Evolutionary conservation across 2,797 vertebrate genomes (phyloP).

Genomic region (Diglossa cyanea): DNA sequence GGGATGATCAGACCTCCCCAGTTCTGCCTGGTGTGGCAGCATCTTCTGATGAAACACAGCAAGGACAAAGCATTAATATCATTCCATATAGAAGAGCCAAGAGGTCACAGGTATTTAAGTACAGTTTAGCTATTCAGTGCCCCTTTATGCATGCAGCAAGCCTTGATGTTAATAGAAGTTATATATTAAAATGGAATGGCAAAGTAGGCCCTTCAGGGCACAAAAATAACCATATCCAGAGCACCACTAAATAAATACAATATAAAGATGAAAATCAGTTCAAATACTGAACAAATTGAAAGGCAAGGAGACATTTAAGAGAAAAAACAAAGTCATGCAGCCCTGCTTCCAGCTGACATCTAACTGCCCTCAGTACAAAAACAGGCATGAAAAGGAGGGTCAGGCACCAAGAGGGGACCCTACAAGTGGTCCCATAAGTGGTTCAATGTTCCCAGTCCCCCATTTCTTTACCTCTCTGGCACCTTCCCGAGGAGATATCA

Average conservation of each 20-base stretch:
- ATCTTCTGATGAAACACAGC: not conserved
- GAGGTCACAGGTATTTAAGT: conserved; percentile 6
- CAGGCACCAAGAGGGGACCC: not conserved
- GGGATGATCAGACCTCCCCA: conserved; percentile 18
- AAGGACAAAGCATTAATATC: conserved; percentile 15
- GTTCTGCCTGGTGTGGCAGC: not conserved
- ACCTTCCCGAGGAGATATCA: not conserved
- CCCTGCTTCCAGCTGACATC: not conserved
- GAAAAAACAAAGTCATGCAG: not conserved
- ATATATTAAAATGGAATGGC: not conserved
- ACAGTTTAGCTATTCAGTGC: not conserved
- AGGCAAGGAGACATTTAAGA: not conserved
- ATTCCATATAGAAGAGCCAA: not conserved
- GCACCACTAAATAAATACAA: conserved; percentile 1
- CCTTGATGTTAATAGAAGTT: not conserved
- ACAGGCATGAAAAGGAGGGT: not conserved
- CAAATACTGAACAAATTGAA: conserved; percentile 36
- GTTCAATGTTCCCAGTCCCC: not conserved
- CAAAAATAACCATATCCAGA: conserved; percentile 4
- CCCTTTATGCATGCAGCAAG: not conserved
- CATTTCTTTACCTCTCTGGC: not conserved
- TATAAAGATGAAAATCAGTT: not conserved
- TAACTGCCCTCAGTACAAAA: not conserved
- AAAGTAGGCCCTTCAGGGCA: conserved; percentile 1
- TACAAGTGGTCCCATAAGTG: not conserved